phyloP scores from a whole-genome alignment of 1,140 invertebrate species.

The Diploscapter pachys region DNA sequence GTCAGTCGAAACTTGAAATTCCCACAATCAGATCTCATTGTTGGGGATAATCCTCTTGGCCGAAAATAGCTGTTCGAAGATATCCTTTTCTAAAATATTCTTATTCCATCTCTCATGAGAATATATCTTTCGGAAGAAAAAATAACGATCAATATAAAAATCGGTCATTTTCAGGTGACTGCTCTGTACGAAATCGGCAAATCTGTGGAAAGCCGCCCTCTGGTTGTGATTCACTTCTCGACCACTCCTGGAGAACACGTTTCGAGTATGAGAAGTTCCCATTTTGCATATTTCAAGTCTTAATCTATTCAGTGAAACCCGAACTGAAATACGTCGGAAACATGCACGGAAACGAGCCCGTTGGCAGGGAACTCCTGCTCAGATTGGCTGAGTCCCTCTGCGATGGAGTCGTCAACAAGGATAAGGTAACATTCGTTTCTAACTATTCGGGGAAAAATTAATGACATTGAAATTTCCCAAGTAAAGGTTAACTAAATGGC shows the following conservation, averaged over 20 bases:
- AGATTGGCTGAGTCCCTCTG: constrained; percentile 76
- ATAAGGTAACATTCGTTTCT: constrained; percentile 57
- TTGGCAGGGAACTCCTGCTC: constrained; percentile 78
- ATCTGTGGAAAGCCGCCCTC: constrained; percentile 72
- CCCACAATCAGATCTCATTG: too few relatives aligned
- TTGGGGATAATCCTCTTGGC: too few relatives aligned
- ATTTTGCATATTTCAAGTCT: neutral
- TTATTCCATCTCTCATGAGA: neutral
- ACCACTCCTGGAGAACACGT: constrained; percentile 74
- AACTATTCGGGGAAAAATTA: neutral
- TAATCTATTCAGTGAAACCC: constrained; percentile 69
- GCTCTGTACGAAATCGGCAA: constrained; percentile 71
- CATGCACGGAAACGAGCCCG: constrained; percentile 86
- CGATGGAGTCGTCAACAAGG: constrained; percentile 68
- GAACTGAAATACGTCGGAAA: constrained; percentile 85
- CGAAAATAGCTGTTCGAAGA: neutral
- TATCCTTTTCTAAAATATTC: constrained; percentile 1
- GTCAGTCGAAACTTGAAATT: too few relatives aligned
- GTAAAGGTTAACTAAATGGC: too few relatives aligned
- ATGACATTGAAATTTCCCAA: too few relatives aligned
- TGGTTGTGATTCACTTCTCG: constrained; percentile 78
- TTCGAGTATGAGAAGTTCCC: constrained; percentile 67
- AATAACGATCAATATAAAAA: neutral
- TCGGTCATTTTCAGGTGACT: constrained; percentile 22
- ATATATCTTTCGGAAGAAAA: neutral